Base-by-base conservation (phyloP, 2,797 vertebrate genomes). In the Sciurus carolinensis region DNA sequence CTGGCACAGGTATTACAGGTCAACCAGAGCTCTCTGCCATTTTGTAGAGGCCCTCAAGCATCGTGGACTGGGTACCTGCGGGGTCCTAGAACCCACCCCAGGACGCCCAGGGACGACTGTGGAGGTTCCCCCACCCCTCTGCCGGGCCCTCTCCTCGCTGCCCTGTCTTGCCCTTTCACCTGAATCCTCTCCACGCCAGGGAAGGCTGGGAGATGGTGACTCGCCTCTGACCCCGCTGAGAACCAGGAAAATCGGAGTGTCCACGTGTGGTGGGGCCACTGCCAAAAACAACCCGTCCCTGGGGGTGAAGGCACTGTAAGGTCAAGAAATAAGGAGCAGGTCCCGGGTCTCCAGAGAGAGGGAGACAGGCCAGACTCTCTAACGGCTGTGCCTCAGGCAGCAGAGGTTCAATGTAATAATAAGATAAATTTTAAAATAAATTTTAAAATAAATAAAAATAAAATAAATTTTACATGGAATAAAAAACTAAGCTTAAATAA, bases 241-340 rank as follows among this genome's bases (percentile, higher is more conserved):
- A 72, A 47, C 36, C 69, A 85, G 54, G 73, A 67, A 77, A 28
- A 66, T 30, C 44, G 50, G 36, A 2, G n/a, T 5, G 1, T 2
- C 0, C 9, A 12, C 4, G 3, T 28, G 10, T 9, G 1, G 22
- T 1, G 0, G 3, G 22, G 14, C 9, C 0, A 28, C 7, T 75
- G 30, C 90, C 47, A 72, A 80, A n/a, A 15, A 5, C 66, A 15
- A 5, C 66, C 11, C 11, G 2, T 39, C 33, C 33, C 26, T 50
- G 26, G 80, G 33, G 17, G 4, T 2, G 15, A 13, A 12, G 7
- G 20, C 2, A 14, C 4, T 0, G 11, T 36, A 11, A 47, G 30
- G 18, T 62, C n/a, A 13, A 8, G 64, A 67, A 67, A 12, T 4
- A 14, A 14, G 9, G 33, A 15, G 0, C 0, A 0, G 7, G 28